Percentiles rank a stretch among this genome's conserved stretches.
Evolutionary conservation across 1,140 invertebrate species (phyloP).

Genomic region (Linepithema humile): DNA sequence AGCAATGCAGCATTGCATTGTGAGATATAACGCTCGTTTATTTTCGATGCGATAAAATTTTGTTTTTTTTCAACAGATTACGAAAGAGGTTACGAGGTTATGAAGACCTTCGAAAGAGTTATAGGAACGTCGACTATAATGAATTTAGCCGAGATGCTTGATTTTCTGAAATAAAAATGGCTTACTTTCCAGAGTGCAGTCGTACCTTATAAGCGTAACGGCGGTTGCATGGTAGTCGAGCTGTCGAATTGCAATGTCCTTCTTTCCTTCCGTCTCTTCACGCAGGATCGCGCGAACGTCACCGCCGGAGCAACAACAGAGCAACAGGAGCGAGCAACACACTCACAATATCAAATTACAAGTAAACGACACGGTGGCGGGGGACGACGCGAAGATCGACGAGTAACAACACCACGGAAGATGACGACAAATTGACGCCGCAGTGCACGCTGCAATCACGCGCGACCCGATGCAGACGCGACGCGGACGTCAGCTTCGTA

Average conservation of each 20-base stretch:
- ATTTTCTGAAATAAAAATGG: constrained; percentile 11
- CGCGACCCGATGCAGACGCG: background rate
- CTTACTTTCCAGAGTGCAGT: constrained; percentile 20
- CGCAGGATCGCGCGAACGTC: background rate
- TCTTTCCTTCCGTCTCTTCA: constrained; percentile 1
- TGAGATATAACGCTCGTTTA: background rate
- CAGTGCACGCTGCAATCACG: background rate
- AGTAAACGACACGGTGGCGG: background rate
- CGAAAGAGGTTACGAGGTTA: too few relatives aligned
- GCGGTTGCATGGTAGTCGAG: background rate
- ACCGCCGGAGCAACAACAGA: constrained; percentile 11
- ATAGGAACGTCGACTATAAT: too few relatives aligned
- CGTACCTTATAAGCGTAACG: background rate
- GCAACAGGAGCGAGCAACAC: background rate
- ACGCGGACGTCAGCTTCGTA: constrained; percentile 9
- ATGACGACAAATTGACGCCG: background rate
- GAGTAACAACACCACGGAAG: too few relatives aligned
- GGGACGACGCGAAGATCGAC: too few relatives aligned
- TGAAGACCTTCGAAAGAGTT: too few relatives aligned
- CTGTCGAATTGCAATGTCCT: constrained; percentile 39
- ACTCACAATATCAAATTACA: constrained; percentile 9
- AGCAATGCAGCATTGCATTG: background rate
- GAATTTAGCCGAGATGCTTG: background rate
- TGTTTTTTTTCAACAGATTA: too few relatives aligned
- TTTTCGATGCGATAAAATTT: background rate